Conservation (phyloP, 2,888 invertebrate species). For the Erebia aethiops region DNA sequence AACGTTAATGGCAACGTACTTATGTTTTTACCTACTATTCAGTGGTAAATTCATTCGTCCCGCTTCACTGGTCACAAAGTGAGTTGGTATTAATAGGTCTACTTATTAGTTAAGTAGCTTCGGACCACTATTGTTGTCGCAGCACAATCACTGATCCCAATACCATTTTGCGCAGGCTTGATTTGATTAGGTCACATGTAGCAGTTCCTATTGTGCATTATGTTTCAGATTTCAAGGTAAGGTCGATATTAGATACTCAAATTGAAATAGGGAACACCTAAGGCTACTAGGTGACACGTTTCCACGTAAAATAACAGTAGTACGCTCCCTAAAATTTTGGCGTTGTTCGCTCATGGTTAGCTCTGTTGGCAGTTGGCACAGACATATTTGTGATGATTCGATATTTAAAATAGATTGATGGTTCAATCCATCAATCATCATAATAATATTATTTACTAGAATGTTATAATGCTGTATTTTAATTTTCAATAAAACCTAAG, state of each 20-base stretch:
- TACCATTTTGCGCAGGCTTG: slow-evolving; percentile 30
- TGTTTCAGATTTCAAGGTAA: slow-evolving; percentile 28
- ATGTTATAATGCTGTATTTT: too few species aligned
- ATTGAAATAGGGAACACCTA: not conserved
- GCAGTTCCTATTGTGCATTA: slow-evolving; percentile 27
- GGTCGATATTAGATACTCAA: not conserved
- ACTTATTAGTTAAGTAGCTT: slow-evolving; percentile 29
- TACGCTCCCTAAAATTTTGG: too few species aligned
- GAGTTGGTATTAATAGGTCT: slow-evolving; percentile 39
- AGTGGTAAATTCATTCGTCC: slow-evolving; percentile 46
- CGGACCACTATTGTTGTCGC: slow-evolving; percentile 36
- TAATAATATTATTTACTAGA: too few species aligned
- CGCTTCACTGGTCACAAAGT: slow-evolving; percentile 49
- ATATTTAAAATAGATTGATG: too few species aligned
- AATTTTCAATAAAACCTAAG: too few species aligned
- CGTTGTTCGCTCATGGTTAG: too few species aligned
- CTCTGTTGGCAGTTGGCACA: too few species aligned
- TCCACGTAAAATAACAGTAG: too few species aligned
- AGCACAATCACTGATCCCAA: slow-evolving; percentile 37
- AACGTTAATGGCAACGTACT: slow-evolving; percentile 17
- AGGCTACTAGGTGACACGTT: too few species aligned
- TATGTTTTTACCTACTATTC: slow-evolving; percentile 15
- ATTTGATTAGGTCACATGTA: slow-evolving; percentile 27
- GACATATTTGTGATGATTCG: too few species aligned
- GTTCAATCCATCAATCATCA: too few species aligned